A percentile compares a stretch with the other conserved stretches of the same genome.
Conservation (phyloP, 30 jellyfish, hydroid and myxozoan species). For the Hydra vulgaris region DNA sequence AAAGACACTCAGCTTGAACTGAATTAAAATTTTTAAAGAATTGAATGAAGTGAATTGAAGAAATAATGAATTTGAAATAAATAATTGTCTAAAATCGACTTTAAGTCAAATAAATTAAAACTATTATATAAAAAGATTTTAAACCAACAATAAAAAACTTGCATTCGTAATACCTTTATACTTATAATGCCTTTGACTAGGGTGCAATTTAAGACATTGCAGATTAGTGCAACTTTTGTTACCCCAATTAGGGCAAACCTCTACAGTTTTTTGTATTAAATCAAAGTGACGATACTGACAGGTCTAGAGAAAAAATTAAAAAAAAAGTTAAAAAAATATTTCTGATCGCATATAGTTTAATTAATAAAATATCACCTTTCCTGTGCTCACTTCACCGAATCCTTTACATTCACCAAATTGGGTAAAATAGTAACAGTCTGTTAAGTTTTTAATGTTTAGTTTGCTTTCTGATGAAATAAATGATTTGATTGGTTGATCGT, state of each 20-base stretch:
- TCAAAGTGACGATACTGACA: constrained; percentile 45
- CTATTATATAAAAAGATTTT: neutral
- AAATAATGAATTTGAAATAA: too few species aligned
- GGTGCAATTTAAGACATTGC: constrained; percentile 41
- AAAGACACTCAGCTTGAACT: too few species aligned
- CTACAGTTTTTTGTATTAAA: constrained; percentile 2
- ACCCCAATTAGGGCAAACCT: constrained; percentile 37
- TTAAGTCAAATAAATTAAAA: neutral
- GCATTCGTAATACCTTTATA: neutral
- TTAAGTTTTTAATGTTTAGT: constrained; percentile 1
- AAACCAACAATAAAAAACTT: neutral
- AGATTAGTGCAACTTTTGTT: constrained; percentile 21
- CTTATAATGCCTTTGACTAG: constrained; percentile 15
- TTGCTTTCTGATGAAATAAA: constrained; percentile 12
- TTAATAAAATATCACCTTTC: neutral
- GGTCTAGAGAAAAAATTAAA: constrained; percentile 1
- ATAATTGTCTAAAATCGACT: too few species aligned
- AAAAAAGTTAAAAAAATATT: neutral
- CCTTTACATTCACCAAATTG: constrained; percentile 17
- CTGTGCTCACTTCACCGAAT: neutral
- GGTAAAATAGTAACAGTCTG: constrained; percentile 36
- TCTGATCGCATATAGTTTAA: neutral
- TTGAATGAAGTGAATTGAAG: too few species aligned
- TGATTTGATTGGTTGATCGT: neutral
- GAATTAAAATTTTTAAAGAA: too few species aligned